Conservation (phyloP, 2,797 vertebrate genomes). For the Hirundo rustica region DNA sequence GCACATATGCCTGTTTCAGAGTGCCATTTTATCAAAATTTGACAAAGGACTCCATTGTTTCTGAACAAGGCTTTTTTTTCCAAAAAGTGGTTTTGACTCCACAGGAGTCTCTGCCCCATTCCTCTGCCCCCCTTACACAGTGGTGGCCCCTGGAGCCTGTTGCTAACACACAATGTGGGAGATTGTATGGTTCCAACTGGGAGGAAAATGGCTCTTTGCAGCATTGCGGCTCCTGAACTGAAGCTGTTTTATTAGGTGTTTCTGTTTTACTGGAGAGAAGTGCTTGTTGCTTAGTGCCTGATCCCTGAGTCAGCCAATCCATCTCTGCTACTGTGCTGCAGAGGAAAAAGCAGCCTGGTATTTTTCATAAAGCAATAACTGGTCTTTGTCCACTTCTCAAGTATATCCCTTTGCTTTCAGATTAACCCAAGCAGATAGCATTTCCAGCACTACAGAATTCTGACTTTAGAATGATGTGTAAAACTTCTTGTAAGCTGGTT, state of each 20-base stretch:
- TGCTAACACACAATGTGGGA: background rate
- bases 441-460: background rate
- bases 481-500: background rate
- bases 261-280: background rate
- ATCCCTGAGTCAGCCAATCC: conserved; percentile 33
- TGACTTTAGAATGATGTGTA: background rate
- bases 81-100: background rate
- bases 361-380: background rate
- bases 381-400: background rate
- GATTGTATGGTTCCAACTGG: background rate
- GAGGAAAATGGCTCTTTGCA: background rate
- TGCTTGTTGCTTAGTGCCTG: conserved; percentile 21
- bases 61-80: background rate
- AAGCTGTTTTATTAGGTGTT: background rate
- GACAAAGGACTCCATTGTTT: background rate
- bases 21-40: background rate
- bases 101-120: background rate
- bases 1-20: background rate
- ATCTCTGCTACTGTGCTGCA: background rate
- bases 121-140: accelerated
- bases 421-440: background rate
- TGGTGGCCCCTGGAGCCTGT: background rate
- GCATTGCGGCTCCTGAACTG: background rate
- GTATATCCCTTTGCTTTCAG: background rate
- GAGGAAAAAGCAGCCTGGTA: background rate